Conservation (phyloP, 2,113 vertebrate species). For the Equus przewalskii region DNA sequence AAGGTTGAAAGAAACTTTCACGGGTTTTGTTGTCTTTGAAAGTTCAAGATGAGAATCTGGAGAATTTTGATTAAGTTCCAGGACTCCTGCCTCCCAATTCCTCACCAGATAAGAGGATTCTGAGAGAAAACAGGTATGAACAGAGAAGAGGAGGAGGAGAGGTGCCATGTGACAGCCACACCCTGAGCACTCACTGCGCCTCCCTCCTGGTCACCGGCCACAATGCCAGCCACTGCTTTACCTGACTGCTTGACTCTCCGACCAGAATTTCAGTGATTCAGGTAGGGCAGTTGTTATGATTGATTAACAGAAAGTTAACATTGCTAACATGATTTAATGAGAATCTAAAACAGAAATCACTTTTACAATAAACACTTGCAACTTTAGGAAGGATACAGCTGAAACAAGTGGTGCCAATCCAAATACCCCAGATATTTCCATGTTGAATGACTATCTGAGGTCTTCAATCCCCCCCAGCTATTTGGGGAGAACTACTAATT, state of each 20-base stretch:
- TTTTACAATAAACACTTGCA: neutral
- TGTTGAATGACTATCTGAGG: neutral
- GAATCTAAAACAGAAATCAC: neutral
- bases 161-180: neutral
- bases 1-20: neutral
- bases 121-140: neutral
- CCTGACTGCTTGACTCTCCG: neutral
- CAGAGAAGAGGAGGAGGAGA: neutral
- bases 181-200: accelerated
- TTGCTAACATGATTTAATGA: neutral
- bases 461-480: neutral
- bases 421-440: neutral
- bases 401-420: neutral
- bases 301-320: neutral
- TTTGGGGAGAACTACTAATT: neutral
- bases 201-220: neutral
- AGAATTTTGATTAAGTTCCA: neutral
- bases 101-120: neutral
- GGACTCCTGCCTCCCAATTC: neutral
- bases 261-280: neutral
- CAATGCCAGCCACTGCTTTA: no score
- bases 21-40: neutral
- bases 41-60: neutral
- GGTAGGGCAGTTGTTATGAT: neutral
- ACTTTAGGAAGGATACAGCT: neutral